Percentiles rank a stretch among this genome's conserved stretches.
These are phyloP conservation scores for Choreutis nemorana DNA, from an alignment of 2,888 invertebrate genomes.

Conservation along the genomic window DNA sequence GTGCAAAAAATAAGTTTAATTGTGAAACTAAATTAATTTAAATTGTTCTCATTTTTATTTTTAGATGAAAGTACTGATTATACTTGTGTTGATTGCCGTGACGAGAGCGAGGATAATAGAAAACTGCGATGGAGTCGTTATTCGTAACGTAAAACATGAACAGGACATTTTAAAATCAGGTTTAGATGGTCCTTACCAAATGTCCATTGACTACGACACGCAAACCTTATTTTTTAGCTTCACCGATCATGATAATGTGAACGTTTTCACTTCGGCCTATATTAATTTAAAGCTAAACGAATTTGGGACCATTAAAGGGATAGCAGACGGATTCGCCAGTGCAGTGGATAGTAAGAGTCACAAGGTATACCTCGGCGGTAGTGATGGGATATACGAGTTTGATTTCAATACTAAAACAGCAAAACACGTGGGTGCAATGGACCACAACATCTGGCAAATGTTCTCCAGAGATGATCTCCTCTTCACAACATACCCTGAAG, in stretches of 20 bases:
- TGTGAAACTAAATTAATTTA: no score
- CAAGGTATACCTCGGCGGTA: constrained; percentile 35
- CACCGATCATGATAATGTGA: constrained; percentile 8
- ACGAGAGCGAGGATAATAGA: constrained; percentile 2
- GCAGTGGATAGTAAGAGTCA: constrained; percentile 25
- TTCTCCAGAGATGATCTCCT: constrained; percentile 30
- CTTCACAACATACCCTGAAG: constrained; percentile 26
- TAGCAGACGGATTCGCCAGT: constrained; percentile 32
- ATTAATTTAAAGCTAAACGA: constrained; percentile 30
- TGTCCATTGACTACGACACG: constrained; percentile 36
- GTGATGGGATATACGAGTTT: constrained; percentile 32
- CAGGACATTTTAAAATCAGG: constrained; percentile 20
- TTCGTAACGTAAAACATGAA: constrained; percentile 1
- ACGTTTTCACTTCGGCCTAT: constrained; percentile 25
- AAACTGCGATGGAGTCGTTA: constrained; percentile 1
- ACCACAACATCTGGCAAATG: constrained; percentile 40
- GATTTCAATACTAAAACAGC: constrained; percentile 25
- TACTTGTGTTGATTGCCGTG: background rate
- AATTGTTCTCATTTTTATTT: background rate
- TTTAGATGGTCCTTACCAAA: constrained; percentile 31
- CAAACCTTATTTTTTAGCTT: constrained; percentile 40
- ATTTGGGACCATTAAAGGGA: constrained; percentile 22
- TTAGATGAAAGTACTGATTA: background rate
- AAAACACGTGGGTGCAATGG: constrained; percentile 17
- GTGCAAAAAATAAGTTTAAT: no score